Conservation (phyloP, 2,888 invertebrate genomes). For the Polyploca ridens region DNA sequence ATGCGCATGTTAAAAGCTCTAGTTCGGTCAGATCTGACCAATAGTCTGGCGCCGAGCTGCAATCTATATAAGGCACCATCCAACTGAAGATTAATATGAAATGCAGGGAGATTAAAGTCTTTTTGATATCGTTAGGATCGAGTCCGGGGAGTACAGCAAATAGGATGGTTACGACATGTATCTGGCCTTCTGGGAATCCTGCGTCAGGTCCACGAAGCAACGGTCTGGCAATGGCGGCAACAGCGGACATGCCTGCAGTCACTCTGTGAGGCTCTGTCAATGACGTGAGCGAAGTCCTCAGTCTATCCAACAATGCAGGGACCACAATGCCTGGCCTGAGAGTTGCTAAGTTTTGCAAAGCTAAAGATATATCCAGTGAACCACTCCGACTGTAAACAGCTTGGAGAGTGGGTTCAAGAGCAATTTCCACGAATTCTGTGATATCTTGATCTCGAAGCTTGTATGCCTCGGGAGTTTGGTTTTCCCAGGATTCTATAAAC, state of each 20-base stretch:
- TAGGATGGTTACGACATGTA: conserved; percentile 92
- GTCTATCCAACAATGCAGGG: conserved; percentile 91
- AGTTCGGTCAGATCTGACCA: conserved; percentile 90
- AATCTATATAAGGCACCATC: conserved; percentile 93
- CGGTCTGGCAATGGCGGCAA: conserved; percentile 88
- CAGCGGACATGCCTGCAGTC: conserved; percentile 89
- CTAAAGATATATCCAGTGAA: conserved; percentile 85
- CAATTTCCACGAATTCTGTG: conserved; percentile 90
- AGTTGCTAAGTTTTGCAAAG: conserved; percentile 90
- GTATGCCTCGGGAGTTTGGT: conserved; percentile 86
- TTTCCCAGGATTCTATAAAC: conserved; percentile 88
- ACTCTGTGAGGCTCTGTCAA: conserved; percentile 95
- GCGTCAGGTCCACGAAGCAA: conserved; percentile 83
- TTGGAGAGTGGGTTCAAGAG: conserved; percentile 90
- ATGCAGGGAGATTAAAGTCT: conserved; percentile 90
- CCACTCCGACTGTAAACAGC: conserved; percentile 92
- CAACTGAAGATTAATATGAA: conserved; percentile 90
- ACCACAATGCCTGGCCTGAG: conserved; percentile 93
- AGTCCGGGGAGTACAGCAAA: conserved; percentile 93
- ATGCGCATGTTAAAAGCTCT: conserved; percentile 90
- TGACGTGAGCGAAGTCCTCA: conserved; percentile 92
- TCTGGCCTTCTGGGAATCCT: conserved; percentile 90
- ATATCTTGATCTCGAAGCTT: conserved; percentile 92
- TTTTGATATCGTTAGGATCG: conserved; percentile 94
- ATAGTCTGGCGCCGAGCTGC: conserved; percentile 89